phyloP scores from a whole-genome alignment of 2,888 invertebrate species.

The Calliphora vomitoria region DNA sequence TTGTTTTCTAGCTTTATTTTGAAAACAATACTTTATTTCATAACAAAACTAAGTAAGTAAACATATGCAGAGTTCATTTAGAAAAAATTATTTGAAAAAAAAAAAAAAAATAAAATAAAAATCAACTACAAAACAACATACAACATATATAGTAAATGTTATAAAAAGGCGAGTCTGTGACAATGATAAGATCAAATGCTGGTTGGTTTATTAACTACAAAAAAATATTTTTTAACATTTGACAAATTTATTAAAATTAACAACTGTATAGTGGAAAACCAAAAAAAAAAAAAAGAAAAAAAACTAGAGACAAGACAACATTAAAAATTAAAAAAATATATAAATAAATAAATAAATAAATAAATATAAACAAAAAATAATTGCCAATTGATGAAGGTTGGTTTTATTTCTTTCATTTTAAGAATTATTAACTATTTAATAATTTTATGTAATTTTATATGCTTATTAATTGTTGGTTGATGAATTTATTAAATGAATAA shows the following conservation, averaged over 20 bases:
- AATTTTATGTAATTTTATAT: constrained; percentile 11
- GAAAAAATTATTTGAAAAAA: constrained; percentile 19
- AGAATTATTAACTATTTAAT: constrained; percentile 10
- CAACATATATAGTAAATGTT: constrained; percentile 57
- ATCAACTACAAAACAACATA: constrained; percentile 12
- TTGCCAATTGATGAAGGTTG: constrained; percentile 37
- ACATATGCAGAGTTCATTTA: constrained; percentile 71
- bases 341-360: constrained; percentile 52
- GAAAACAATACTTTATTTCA: constrained; percentile 69
- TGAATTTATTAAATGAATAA: background rate
- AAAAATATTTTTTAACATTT: constrained; percentile 68
- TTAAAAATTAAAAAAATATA: background rate
- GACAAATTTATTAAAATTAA: constrained; percentile 74
- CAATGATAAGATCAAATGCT: constrained; percentile 71
- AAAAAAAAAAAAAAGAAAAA: background rate
- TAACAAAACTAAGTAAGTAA: constrained; percentile 54
- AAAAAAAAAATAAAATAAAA: no score
- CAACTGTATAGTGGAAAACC: constrained; percentile 46
- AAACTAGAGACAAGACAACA: background rate
- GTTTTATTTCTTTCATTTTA: background rate
- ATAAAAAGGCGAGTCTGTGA: constrained; percentile 72
- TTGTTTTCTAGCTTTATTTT: background rate
- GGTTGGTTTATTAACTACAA: constrained; percentile 65
- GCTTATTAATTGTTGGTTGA: constrained; percentile 8
- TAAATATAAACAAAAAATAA: constrained; percentile 25